Conservation (phyloP, 1,140 invertebrate genomes). For the Drosophila takahashii region DNA sequence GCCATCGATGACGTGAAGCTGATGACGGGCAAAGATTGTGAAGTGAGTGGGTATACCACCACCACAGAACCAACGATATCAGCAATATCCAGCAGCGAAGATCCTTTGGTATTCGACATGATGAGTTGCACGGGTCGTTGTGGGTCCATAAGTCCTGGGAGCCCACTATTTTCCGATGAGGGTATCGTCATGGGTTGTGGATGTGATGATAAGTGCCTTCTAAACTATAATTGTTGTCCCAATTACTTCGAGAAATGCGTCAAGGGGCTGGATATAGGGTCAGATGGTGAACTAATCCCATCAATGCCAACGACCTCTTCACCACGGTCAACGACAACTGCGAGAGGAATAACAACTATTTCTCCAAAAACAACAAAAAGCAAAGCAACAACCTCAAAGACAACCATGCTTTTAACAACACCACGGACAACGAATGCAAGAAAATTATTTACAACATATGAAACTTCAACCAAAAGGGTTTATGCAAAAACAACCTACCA, state of each 20-base stretch:
- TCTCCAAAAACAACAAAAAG: background rate
- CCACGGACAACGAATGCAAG: conserved; percentile 8
- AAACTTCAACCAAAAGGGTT: background rate
- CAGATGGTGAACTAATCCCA: background rate
- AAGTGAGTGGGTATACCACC: conserved; percentile 17
- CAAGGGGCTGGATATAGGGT: background rate
- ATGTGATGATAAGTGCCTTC: conserved; percentile 56
- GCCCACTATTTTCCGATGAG: background rate
- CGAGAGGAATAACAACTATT: conserved; percentile 1
- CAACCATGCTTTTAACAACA: conserved; percentile 1
- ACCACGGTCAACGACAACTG: conserved; percentile 11
- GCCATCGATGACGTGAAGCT: conserved; percentile 81
- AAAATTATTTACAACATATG: background rate
- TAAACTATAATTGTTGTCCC: conserved; percentile 49
- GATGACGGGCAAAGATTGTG: conserved; percentile 67
- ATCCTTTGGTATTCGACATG: conserved; percentile 35
- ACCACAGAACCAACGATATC: conserved; percentile 18
- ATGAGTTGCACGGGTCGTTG: conserved; percentile 70
- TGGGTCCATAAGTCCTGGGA: background rate
- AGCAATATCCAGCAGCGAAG: background rate
- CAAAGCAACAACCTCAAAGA: conserved; percentile 1
- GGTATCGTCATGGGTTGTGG: conserved; percentile 40
- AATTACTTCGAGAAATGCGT: conserved; percentile 48
- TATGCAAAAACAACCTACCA: background rate
- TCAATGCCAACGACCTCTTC: conserved; percentile 11